phyloP scores from a whole-genome alignment of 2,797 vertebrate species.

The Gymnopithys bicolor region DNA sequence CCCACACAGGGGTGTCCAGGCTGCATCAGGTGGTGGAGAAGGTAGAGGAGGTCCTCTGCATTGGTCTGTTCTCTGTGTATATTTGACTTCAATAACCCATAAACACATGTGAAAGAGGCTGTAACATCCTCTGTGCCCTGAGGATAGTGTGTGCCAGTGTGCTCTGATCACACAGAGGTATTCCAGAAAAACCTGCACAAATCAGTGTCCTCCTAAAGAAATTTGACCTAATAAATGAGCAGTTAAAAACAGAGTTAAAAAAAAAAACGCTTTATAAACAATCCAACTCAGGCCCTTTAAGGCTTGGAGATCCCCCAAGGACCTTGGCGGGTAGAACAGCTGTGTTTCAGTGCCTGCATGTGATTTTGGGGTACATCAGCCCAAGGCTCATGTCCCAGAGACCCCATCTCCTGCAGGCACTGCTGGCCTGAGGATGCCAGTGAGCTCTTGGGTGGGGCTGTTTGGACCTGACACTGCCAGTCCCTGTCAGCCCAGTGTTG shows the following conservation, averaged over 20 bases:
- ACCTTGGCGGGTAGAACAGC: neutral
- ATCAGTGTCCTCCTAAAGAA: neutral
- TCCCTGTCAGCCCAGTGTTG: neutral
- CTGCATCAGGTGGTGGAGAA: neutral
- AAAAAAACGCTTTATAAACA: neutral
- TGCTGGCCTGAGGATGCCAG: neutral
- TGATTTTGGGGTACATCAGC: neutral
- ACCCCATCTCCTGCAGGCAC: accelerated
- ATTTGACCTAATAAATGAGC: neutral
- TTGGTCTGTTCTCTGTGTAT: neutral
- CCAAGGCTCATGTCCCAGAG: neutral
- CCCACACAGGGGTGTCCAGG: neutral
- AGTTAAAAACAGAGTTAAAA: neutral
- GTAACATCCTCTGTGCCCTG: neutral
- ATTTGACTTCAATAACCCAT: neutral
- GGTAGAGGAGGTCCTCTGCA: neutral
- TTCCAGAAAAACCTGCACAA: neutral
- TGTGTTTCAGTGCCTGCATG: neutral
- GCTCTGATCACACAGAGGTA: accelerated
- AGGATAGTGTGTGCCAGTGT: neutral
- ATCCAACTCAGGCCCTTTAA: neutral
- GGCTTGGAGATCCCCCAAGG: neutral
- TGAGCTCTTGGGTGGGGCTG: neutral
- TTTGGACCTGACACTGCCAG: neutral
- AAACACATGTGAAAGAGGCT: neutral